Base-by-base conservation (phyloP, 2,888 invertebrate genomes). In the Ochlodes sylvanus region DNA sequence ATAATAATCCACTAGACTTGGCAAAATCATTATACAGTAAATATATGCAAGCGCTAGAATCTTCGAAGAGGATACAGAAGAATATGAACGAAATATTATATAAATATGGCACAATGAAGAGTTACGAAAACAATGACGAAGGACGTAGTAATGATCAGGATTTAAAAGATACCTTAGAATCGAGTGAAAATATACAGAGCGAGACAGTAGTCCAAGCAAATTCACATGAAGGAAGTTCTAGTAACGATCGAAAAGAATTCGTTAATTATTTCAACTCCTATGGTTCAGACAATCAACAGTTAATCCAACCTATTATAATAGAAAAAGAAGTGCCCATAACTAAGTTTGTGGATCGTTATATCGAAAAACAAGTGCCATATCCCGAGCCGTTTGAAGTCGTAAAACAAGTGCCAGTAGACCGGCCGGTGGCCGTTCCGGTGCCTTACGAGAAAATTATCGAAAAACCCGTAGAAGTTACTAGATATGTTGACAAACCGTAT, bases 401-500 rank as follows among this genome's bases (percentile, higher is more conserved):
- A 14, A 86, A 84, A 74, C 79, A 86, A 70, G 83, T 89, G 1
- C 85, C 87, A 27, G 83, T 90, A 0, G 90, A 92, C 57, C 90
- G 94, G 56, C 92, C 89, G 1, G 86, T 93, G 0, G 86, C 91
- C 2, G 83, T 89, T 1, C 85, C 90, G 0, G 90, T 94, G 0
- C 86, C 86, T n/a, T 85, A 86, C 47, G 94, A 95, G 69, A 94
- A 92, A 71, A 83, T 94, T 5, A 86, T 94, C 0, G 94, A 94
- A 73, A 94, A 92, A 78, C 94, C 94, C 0, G 83, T 93, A 0
- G 92, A 93, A 80, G 86, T 94, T 0, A 91, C 93, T 0, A 88
- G 82, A 75, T 90, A 91, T 70, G 88, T 95, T 0, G 94, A 96
- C 71, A 95, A 95, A 69, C 94, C 94, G 0, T 93, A 95, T 70